Conservation (phyloP, 1,140 invertebrate species). For the Idris sp. region DNA sequence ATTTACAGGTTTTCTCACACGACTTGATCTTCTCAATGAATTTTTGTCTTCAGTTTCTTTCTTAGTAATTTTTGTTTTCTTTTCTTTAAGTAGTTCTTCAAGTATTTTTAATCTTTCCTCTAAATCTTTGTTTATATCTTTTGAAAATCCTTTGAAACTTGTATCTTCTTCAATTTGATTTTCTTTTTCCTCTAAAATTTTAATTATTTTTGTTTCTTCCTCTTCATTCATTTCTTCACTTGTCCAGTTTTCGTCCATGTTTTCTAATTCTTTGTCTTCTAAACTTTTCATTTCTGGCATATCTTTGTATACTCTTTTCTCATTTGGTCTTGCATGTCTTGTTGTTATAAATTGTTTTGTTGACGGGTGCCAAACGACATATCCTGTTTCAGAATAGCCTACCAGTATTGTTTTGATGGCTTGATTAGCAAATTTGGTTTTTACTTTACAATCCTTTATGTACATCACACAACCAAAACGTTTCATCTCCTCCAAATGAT, state of each 20-base stretch:
- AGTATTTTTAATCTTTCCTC: no score
- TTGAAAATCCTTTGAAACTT: no score
- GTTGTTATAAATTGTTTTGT: slow-evolving; percentile 43
- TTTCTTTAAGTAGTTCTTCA: background rate
- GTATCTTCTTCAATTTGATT: background rate
- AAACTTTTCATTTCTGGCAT: slow-evolving; percentile 6
- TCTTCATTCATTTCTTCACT: slow-evolving; percentile 1
- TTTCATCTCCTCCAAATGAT: background rate
- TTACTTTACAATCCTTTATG: slow-evolving; percentile 61
- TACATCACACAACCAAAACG: slow-evolving; percentile 63
- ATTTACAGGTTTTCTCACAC: background rate
- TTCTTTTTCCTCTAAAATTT: background rate
- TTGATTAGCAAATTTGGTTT: slow-evolving; percentile 11
- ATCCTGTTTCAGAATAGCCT: slow-evolving; percentile 38
- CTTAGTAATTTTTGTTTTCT: background rate
- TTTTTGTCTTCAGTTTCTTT: background rate
- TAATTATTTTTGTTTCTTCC: background rate
- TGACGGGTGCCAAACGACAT: slow-evolving; percentile 46
- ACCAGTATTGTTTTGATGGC: slow-evolving; percentile 45
- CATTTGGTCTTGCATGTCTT: slow-evolving; percentile 49
- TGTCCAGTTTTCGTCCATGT: background rate
- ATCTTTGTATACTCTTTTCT: slow-evolving; percentile 47
- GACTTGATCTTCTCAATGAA: background rate
- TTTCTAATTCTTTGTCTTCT: slow-evolving; percentile 2
- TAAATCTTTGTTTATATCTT: no score